Percentiles rank a stretch among this genome's conserved stretches.
Evolutionary conservation across 2,888 invertebrate genomes (phyloP).

Genomic region (Sinodicranocentrus sp.): DNA sequence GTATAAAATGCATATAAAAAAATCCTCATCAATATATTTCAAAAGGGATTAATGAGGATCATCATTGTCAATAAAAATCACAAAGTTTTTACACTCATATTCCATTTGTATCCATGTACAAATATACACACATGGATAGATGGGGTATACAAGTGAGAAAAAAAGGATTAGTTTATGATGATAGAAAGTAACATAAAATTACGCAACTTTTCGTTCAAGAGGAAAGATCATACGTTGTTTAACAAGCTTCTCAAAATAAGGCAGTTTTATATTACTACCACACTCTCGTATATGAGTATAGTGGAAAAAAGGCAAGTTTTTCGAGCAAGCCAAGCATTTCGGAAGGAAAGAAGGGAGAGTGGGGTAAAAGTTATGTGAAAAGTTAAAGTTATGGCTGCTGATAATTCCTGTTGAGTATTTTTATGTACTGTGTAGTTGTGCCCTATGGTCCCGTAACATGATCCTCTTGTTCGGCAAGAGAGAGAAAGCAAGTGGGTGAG

Average conservation of each 20-base stretch:
- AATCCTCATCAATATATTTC: too few species aligned
- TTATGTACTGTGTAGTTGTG: conserved; percentile 69
- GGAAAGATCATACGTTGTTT: neutral
- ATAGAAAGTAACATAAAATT: neutral
- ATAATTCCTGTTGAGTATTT: conserved; percentile 72
- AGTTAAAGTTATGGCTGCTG: conserved; percentile 71
- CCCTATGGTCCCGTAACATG: conserved; percentile 67
- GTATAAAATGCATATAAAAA: too few species aligned
- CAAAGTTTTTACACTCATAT: too few species aligned
- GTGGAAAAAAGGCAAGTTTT: neutral
- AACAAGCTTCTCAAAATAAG: too few species aligned
- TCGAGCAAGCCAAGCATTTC: conserved; percentile 10
- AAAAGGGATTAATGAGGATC: too few species aligned
- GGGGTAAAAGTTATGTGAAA: conserved; percentile 61
- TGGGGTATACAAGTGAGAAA: conserved; percentile 43
- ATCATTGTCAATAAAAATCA: too few species aligned
- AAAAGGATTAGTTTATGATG: conserved; percentile 9
- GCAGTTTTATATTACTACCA: too few species aligned
- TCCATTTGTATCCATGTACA: too few species aligned
- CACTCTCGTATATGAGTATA: neutral
- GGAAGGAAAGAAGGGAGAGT: conserved; percentile 34
- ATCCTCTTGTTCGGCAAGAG: conserved; percentile 60
- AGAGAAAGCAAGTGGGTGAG: conserved; percentile 8
- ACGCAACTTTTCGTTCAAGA: neutral
- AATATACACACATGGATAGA: too few species aligned